phyloP scores from a whole-genome alignment of 2,113 vertebrate species.

The Mixornis gularis region DNA sequence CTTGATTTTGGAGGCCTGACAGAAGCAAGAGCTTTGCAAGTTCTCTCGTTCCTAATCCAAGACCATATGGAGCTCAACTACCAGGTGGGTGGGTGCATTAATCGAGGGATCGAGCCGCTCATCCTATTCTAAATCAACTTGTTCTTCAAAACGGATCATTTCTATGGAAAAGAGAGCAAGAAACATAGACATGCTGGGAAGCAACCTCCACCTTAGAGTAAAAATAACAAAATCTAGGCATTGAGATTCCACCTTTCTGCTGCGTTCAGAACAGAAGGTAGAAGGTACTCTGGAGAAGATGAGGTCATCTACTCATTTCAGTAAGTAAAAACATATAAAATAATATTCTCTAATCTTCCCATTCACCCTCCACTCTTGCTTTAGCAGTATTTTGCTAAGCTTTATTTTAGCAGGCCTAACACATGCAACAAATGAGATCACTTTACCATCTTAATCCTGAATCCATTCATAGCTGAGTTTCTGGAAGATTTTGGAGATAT shows the following conservation, averaged over 20 bases:
- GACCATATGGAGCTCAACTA: conserved; percentile 7
- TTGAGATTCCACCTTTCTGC: not conserved
- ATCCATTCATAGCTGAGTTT: not conserved
- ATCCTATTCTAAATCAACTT: not conserved
- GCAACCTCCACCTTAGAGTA: not conserved
- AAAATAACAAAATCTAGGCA: not conserved
- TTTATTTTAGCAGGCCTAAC: not conserved
- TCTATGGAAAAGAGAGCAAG: not conserved
- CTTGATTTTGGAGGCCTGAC: conserved; percentile 10
- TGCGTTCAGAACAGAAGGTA: not conserved
- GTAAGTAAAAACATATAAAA: not conserved
- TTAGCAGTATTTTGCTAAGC: not conserved
- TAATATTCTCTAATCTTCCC: not conserved
- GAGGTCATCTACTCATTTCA: not conserved
- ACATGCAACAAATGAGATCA: not conserved
- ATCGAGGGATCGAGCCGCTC: not conserved
- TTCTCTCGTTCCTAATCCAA: not conserved
- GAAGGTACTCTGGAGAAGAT: not conserved
- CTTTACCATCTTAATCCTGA: not conserved
- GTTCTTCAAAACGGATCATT: not conserved
- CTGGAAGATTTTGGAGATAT: not conserved
- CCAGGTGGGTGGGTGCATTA: not conserved
- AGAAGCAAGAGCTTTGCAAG: conserved; percentile 19
- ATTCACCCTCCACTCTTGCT: not conserved
- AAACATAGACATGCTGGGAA: not conserved